These are phyloP conservation scores for Lasioglossum oenotherae DNA, from an alignment of 2,888 invertebrate species.

Conservation along the genomic window DNA sequence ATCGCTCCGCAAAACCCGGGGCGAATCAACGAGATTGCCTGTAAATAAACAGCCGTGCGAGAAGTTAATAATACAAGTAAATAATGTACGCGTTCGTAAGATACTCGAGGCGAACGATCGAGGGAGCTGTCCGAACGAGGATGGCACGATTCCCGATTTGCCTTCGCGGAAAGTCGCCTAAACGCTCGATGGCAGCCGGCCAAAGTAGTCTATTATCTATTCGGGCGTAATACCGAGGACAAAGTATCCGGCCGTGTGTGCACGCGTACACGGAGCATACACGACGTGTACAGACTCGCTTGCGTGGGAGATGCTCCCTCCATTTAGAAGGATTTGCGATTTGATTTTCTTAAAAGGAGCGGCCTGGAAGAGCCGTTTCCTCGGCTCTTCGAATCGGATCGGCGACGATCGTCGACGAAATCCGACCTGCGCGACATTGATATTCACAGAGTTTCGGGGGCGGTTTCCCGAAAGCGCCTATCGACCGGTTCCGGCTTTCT, in stretches of 20 bases:
- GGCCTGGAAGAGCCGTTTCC: slow-evolving; percentile 15
- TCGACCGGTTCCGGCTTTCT: neutral
- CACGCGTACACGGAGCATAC: slow-evolving; percentile 14
- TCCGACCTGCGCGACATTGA: slow-evolving; percentile 36
- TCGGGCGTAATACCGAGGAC: slow-evolving; percentile 12
- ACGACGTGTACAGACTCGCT: neutral
- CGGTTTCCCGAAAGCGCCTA: neutral
- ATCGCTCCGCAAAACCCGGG: neutral
- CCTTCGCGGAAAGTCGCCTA: slow-evolving; percentile 23
- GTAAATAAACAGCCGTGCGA: neutral
- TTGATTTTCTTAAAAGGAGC: slow-evolving; percentile 75
- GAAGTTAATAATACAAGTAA: neutral
- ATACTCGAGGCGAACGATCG: slow-evolving; percentile 9
- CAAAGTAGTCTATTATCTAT: slow-evolving; percentile 49
- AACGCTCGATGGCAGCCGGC: slow-evolving; percentile 42
- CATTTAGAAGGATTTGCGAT: slow-evolving; percentile 71
- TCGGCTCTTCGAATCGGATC: neutral
- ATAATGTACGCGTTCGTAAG: neutral
- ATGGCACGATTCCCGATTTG: slow-evolving; percentile 42
- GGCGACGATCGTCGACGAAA: slow-evolving; percentile 23
- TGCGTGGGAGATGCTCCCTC: slow-evolving; percentile 16
- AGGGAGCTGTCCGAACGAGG: slow-evolving; percentile 9
- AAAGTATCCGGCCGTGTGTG: slow-evolving; percentile 16
- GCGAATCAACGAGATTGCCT: neutral
- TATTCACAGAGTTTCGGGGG: slow-evolving; percentile 45